phyloP scores from a whole-genome alignment of 2,888 invertebrate species.

The Plutella xylostella region DNA sequence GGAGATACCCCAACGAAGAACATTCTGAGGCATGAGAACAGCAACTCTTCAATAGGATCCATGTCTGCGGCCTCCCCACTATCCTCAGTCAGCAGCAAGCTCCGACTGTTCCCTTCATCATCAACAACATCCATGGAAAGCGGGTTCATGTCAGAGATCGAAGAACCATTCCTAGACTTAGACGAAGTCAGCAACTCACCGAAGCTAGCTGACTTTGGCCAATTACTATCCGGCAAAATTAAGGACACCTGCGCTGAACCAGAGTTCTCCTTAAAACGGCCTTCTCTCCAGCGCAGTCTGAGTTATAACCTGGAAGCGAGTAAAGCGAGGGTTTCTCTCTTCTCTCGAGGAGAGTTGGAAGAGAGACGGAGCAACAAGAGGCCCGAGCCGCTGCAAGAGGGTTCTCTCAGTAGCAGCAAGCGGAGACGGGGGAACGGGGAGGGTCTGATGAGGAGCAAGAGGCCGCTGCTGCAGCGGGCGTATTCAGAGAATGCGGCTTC shows the following conservation, averaged over 20 bases:
- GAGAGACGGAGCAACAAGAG: constrained; percentile 65
- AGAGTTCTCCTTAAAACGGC: constrained; percentile 25
- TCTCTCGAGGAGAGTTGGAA: constrained; percentile 34
- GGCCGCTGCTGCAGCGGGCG: constrained; percentile 70
- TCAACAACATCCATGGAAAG: constrained; percentile 57
- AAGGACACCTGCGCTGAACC: constrained; percentile 34
- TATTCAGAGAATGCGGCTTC: constrained; percentile 84
- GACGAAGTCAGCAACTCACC: constrained; percentile 51
- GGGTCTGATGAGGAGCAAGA: constrained; percentile 21
- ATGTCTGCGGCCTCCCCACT: constrained; percentile 33
- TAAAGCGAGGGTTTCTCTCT: constrained; percentile 33
- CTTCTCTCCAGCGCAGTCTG: constrained; percentile 37
- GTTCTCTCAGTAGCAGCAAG: constrained; percentile 41
- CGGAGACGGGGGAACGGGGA: constrained; percentile 32
- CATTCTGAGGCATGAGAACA: constrained; percentile 33
- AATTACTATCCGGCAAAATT: constrained; percentile 45
- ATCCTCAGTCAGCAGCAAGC: constrained; percentile 23
- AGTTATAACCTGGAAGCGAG: constrained; percentile 41
- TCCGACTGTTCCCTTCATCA: constrained; percentile 39
- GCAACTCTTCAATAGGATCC: constrained; percentile 46
- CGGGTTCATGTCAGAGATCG: constrained; percentile 57
- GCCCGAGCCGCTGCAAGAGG: constrained; percentile 63
- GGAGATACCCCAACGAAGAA: constrained; percentile 40
- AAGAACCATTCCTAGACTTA: constrained; percentile 50
- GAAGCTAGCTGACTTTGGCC: constrained; percentile 47